Base-by-base conservation (phyloP, 37 sponge, comb jelly and placozoan species). In the Haliclona indistincta region DNA sequence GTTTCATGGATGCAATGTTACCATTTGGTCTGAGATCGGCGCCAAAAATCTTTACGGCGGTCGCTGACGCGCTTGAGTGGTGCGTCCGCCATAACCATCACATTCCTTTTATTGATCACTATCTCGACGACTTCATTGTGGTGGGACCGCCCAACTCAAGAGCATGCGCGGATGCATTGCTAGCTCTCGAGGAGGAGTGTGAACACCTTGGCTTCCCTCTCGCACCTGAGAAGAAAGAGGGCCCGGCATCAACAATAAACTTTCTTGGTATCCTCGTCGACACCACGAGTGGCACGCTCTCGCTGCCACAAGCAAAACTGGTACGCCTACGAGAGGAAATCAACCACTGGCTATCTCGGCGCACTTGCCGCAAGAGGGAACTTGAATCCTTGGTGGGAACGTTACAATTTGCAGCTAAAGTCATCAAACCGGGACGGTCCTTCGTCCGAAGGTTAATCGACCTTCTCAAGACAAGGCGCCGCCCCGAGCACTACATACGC, bases 111-210 rank as follows among this genome's bases (percentile, higher is more conserved):
- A n/a, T n/a, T n/a, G n/a, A 38, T 56, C 83, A 82, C 39, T 76
- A 76, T 37, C 38, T 84, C 28, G 88, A 88, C 52, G 78, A 88
- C 47, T 80, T 82, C 60, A 10, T 28, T 1, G 15, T 75, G 25
- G 13, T 80, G 2, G 88, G 88, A 17, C 63, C 78, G 0, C 83
- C 79, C 0, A 67, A 76, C 4, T 69, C 87, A 1, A 7, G 29
- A n/a, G 56, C 5, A 4, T 54, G 79, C 45, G 43, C 10, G 43
- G 39, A 43, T 10, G 23, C 38, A 10, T 67, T 78, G 4, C 38
- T 28, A n/a, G 65, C 20, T 11, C 44, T 74, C 4, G 25, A 39
- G 3, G 2, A 10, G 13, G 38, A 45, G 6, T 85, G 86, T 53
- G 23, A 32, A 13, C 43, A 53, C 25, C 67, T 86, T 33, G 76